Evolutionary conservation across 2,113 vertebrate genomes (phyloP), one percentile per base, ranked within the genome.

Genomic region (Eubucco bourcierii): DNA sequence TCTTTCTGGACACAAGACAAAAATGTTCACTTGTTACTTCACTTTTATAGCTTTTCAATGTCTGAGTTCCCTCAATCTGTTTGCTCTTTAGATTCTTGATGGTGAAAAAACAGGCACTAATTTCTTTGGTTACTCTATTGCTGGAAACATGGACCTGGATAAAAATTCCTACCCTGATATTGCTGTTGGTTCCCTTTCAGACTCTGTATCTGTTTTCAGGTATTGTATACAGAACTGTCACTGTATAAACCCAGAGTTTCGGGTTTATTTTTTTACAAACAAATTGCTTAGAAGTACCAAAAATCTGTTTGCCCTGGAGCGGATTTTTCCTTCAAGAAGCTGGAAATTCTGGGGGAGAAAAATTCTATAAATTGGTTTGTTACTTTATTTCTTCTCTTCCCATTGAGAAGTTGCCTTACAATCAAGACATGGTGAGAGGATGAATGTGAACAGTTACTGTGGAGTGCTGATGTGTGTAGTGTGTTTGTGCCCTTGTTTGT

Each of bases 91-190:
- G 99, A 95, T 99, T 94, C 98, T 99, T 23, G 97, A 98, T 90
- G 98, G 98, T 29, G 98, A 95, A 84, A 89, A 97, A 52, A 95
- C 97, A 85, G 96, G 96, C 53, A 96, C 98, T 18, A 93, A 9
- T 46, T 98, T 98, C 63, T 99, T 99, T 97, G 99, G 99, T 73
- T 99, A 99, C 94, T 99, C 99, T 72, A 96, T 99, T 96, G 98
- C 99, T 80, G 99, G 99, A 80, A 98, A 99, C 95, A 98, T 99
- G 99, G 99, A 99, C 95, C 94, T 99, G 94, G 99, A 99, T 90
- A 93, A 95, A 78, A 99, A 99, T 96, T 98, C 97, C 29, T 99
- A 99, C 87, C 99, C 99, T 61, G 99, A 99, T 79, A 88, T 99
- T 91, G 99, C 98, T 72, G 98, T 99, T 58, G 99, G 99, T 33